phyloP scores from a whole-genome alignment of 1,140 invertebrate species.

The Lanistes nyassanus region DNA sequence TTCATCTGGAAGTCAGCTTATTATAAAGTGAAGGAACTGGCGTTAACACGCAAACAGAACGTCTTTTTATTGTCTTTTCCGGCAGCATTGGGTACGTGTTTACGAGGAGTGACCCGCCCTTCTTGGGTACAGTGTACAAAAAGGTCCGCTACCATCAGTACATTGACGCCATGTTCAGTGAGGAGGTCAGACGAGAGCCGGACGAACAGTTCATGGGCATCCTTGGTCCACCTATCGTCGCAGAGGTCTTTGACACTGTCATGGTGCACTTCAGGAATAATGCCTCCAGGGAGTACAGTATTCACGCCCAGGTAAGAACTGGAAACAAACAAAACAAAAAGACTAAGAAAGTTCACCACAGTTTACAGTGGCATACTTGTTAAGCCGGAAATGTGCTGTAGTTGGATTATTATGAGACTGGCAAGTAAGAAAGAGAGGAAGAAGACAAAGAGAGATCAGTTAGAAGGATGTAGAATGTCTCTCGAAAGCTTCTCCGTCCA shows the following conservation, averaged over 20 bases:
- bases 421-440: too few species aligned
- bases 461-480: too few species aligned
- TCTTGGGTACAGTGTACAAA: slow-evolving; percentile 49
- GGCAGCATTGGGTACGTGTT: slow-evolving; percentile 26
- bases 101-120: slow-evolving; percentile 19
- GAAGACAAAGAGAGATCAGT: too few species aligned
- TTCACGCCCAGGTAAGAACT: slow-evolving; percentile 14
- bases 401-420: too few species aligned
- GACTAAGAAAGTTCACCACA: too few species aligned
- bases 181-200: slow-evolving; percentile 26
- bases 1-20: too few species aligned
- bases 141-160: slow-evolving; percentile 50
- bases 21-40: too few species aligned
- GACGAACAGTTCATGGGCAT: slow-evolving; percentile 47
- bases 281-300: slow-evolving; percentile 5
- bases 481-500: too few species aligned
- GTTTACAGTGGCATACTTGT: too few species aligned
- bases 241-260: slow-evolving; percentile 43
- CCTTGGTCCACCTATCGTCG: slow-evolving; percentile 54
- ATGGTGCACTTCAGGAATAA: slow-evolving; percentile 2
- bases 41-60: too few species aligned
- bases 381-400: too few species aligned
- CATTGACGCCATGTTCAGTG: slow-evolving; percentile 40
- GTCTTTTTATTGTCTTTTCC: background rate
- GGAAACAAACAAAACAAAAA: too few species aligned